phyloP scores from a whole-genome alignment of 2,888 invertebrate species.

The Chrysina gloriosa region DNA sequence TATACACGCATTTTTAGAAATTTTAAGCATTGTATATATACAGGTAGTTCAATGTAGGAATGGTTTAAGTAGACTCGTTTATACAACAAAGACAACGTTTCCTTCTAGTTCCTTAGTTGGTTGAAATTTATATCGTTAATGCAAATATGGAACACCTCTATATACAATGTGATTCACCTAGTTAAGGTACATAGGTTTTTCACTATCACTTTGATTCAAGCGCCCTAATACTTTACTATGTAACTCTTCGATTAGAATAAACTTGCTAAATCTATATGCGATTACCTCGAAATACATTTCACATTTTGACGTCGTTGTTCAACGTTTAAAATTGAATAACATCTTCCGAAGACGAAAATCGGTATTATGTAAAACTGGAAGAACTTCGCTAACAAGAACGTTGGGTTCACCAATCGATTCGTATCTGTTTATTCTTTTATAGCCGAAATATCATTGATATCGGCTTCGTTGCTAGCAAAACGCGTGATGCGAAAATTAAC shows the following conservation, averaged over 20 bases:
- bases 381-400: too few species aligned
- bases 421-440: too few species aligned
- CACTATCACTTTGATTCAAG: too few species aligned
- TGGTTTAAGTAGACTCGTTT: neutral
- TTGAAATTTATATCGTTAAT: conserved; percentile 5
- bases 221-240: too few species aligned
- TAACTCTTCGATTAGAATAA: neutral
- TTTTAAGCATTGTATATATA: conserved; percentile 11
- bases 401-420: too few species aligned
- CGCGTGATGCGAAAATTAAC: too few species aligned
- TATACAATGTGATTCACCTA: conserved; percentile 26
- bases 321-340: too few species aligned
- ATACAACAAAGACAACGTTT: neutral
- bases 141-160: conserved; percentile 12
- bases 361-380: too few species aligned
- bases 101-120: neutral
- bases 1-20: conserved; percentile 7
- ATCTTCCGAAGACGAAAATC: too few species aligned
- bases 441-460: too few species aligned
- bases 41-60: conserved; percentile 8
- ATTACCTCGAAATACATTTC: neutral
- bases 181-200: conserved; percentile 5
- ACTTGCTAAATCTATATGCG: neutral
- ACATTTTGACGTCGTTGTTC: neutral
- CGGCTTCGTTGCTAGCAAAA: too few species aligned